Conservation (phyloP, 2,113 vertebrate species). For the Poeciliopsis turrubarensis region DNA sequence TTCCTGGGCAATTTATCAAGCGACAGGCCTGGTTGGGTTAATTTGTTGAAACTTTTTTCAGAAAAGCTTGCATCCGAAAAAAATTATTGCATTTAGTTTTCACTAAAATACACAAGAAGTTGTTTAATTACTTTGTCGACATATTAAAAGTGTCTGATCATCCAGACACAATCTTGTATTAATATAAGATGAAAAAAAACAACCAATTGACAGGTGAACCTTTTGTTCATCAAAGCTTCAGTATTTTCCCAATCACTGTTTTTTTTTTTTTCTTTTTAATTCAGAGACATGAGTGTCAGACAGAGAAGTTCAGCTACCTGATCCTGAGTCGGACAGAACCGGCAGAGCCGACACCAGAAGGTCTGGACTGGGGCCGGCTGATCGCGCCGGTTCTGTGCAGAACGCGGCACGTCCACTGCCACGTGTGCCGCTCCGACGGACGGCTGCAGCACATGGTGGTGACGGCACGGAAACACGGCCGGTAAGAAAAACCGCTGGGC, state of each 20-base stretch:
- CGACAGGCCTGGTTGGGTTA: not conserved
- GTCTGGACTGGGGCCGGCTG: slow-evolving; percentile 80
- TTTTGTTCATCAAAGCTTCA: not conserved
- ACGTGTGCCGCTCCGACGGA: slow-evolving; percentile 82
- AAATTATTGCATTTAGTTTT: not conserved
- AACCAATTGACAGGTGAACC: too few relatives aligned
- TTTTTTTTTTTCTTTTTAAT: not conserved
- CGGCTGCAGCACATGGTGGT: slow-evolving; percentile 80
- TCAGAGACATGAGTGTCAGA: slow-evolving; percentile 72
- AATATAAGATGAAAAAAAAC: too few relatives aligned
- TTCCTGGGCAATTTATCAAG: too few relatives aligned
- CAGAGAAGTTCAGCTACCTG: slow-evolving; percentile 86
- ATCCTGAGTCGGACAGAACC: slow-evolving; percentile 73
- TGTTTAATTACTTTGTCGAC: too few relatives aligned
- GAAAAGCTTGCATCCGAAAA: too few relatives aligned
- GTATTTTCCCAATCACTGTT: not conserved
- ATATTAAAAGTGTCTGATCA: too few relatives aligned
- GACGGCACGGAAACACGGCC: slow-evolving; percentile 81
- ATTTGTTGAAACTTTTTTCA: not conserved
- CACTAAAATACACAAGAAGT: not conserved
- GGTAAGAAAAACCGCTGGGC: slow-evolving; percentile 64
- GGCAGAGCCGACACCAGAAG: slow-evolving; percentile 1
- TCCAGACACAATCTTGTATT: too few relatives aligned
- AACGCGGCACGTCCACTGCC: slow-evolving; percentile 85
- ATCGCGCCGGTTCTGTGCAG: slow-evolving; percentile 79